These are phyloP conservation scores for Astreopora myriophthalma DNA, from an alignment of 64 coral and sea anemone genomes.

Conservation along the genomic window DNA sequence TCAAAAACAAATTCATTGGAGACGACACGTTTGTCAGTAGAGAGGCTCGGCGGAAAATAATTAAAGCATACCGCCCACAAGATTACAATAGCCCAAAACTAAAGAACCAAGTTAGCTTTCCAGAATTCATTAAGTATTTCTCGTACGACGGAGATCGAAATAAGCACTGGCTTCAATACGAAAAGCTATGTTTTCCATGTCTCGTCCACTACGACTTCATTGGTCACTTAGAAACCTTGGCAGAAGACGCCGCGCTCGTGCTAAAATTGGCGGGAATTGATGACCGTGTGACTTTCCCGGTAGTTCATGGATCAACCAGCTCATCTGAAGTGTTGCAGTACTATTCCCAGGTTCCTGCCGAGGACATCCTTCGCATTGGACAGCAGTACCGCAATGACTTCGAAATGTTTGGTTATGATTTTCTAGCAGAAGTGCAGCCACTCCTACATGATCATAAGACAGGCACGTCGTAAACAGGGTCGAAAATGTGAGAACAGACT, in stretches of 20 bases:
- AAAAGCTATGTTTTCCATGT: neutral
- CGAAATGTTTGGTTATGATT: neutral
- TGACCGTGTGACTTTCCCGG: neutral
- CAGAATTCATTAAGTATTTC: neutral
- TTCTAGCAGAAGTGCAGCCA: neutral
- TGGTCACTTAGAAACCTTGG: neutral
- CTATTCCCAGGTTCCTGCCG: neutral
- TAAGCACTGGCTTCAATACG: neutral
- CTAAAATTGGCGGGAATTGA: neutral
- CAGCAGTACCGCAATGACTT: neutral
- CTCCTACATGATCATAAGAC: neutral
- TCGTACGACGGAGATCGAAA: neutral
- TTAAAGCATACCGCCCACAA: neutral
- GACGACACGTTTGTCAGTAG: no score
- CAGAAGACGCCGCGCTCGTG: neutral
- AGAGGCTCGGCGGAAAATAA: neutral
- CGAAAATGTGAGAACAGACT: no score
- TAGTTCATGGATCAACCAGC: neutral
- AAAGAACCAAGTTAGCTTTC: neutral
- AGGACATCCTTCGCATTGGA: neutral
- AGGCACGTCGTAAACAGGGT: no score
- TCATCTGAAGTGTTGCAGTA: neutral
- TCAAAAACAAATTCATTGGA: no score
- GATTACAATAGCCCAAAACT: neutral
- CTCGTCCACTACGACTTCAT: neutral